A percentile compares a stretch with the other conserved stretches of the same genome.
Conservation (phyloP, 2,113 vertebrate genomes). For the Scomber colias region DNA sequence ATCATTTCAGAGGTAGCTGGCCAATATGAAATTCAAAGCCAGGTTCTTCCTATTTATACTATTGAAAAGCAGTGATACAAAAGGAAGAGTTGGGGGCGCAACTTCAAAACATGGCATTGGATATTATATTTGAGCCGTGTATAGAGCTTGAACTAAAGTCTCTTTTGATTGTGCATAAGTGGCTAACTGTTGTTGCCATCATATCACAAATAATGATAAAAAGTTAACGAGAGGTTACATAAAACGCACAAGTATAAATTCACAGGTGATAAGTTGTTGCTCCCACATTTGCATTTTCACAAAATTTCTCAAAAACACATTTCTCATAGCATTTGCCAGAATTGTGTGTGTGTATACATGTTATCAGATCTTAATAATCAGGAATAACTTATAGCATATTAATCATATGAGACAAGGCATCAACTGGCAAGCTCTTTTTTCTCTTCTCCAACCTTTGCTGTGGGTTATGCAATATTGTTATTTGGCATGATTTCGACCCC, state of each 20-base stretch:
- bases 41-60: not conserved
- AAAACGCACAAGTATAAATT: not conserved
- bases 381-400: not conserved
- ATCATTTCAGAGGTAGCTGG: not conserved
- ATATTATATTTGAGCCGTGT: conserved; percentile 1
- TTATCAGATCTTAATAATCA: not conserved
- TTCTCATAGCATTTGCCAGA: not conserved
- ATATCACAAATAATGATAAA: not conserved
- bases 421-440: conserved; percentile 14
- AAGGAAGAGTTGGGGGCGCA: not conserved
- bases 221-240: not conserved
- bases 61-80: not conserved
- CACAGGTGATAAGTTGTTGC: not conserved
- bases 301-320: not conserved
- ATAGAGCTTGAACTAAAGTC: not conserved
- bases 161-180: not conserved
- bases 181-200: not conserved
- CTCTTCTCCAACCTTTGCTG: conserved; percentile 17
- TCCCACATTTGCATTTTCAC: not conserved
- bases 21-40: not conserved
- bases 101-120: not conserved
- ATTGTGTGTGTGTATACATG: not conserved
- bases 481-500: conserved; percentile 40
- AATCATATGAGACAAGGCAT: conserved; percentile 1
- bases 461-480: conserved; percentile 55